phyloP scores from a whole-genome alignment of 2,888 invertebrate species.

The Argyresthia goedartella region DNA sequence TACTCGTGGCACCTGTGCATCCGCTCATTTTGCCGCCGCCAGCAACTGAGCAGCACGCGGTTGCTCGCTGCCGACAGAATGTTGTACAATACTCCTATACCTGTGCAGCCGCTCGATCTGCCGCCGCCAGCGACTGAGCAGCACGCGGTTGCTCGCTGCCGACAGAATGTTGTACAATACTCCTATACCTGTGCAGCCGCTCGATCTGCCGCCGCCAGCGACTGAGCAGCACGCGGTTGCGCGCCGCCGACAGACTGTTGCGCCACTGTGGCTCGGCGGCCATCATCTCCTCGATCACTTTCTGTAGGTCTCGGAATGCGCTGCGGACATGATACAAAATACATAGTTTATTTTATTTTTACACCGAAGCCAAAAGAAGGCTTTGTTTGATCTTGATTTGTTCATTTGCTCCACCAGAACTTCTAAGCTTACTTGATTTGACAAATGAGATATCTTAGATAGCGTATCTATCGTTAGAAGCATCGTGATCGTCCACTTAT shows the following conservation, averaged over 20 bases:
- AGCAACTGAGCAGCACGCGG: slow-evolving; percentile 85
- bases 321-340: slow-evolving; percentile 27
- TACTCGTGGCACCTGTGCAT: too few relatives aligned
- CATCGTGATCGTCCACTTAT: too few relatives aligned
- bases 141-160: slow-evolving; percentile 83
- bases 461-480: too few relatives aligned
- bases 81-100: too few relatives aligned
- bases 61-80: slow-evolving; percentile 85
- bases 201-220: slow-evolving; percentile 92
- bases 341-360: too few relatives aligned
- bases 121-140: slow-evolving; percentile 88
- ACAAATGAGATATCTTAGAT: too few relatives aligned
- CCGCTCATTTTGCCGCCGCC: slow-evolving; percentile 90
- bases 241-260: slow-evolving; percentile 78
- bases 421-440: too few relatives aligned
- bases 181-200: slow-evolving; percentile 75
- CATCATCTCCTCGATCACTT: slow-evolving; percentile 86
- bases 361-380: too few relatives aligned
- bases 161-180: slow-evolving; percentile 78
- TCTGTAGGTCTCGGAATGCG: slow-evolving; percentile 87
- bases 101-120: slow-evolving; percentile 90
- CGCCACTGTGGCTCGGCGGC: slow-evolving; percentile 88
- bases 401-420: too few relatives aligned
- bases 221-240: slow-evolving; percentile 87
- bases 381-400: too few relatives aligned